Evolutionary conservation across 2,797 vertebrate species (phyloP).

Genomic region (Parambassis ranga): DNA sequence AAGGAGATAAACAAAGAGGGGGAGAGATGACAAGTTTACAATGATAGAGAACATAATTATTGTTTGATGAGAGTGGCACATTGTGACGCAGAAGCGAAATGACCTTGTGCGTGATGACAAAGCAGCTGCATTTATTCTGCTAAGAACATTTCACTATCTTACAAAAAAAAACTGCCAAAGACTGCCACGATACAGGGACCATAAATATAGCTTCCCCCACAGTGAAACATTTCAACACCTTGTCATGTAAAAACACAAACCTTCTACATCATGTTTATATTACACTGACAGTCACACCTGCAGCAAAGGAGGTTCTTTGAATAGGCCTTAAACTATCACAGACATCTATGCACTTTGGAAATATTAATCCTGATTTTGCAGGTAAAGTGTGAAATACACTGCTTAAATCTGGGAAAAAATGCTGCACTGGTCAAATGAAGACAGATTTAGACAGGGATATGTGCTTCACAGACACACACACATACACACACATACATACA

Average conservation of each 20-base stretch:
- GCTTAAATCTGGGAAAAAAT: constrained; percentile 36
- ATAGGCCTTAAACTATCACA: constrained; percentile 35
- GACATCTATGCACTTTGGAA: constrained; percentile 10
- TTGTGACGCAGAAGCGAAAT: constrained; percentile 44
- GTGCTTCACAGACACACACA: background rate
- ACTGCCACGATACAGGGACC: constrained; percentile 55
- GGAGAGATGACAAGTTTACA: constrained; percentile 57
- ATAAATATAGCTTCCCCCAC: constrained; percentile 64
- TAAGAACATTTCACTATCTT: constrained; percentile 34
- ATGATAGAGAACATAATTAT: constrained; percentile 62
- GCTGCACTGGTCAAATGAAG: constrained; percentile 44
- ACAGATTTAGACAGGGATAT: constrained; percentile 30
- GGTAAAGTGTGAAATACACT: constrained; percentile 36
- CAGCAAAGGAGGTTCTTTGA: constrained; percentile 39
- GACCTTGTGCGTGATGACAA: constrained; percentile 57
- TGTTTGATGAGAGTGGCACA: constrained; percentile 54
- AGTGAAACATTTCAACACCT: constrained; percentile 58
- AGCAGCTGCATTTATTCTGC: constrained; percentile 46
- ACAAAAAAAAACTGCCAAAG: constrained; percentile 40
- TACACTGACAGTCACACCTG: constrained; percentile 37
- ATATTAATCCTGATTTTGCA: constrained; percentile 35
- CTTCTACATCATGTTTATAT: constrained; percentile 47
- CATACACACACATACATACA: background rate
- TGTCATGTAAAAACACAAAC: constrained; percentile 52
- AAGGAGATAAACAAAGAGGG: constrained; percentile 27